Base-by-base conservation (phyloP, 2,113 vertebrate species). In the Callipepla californica region DNA sequence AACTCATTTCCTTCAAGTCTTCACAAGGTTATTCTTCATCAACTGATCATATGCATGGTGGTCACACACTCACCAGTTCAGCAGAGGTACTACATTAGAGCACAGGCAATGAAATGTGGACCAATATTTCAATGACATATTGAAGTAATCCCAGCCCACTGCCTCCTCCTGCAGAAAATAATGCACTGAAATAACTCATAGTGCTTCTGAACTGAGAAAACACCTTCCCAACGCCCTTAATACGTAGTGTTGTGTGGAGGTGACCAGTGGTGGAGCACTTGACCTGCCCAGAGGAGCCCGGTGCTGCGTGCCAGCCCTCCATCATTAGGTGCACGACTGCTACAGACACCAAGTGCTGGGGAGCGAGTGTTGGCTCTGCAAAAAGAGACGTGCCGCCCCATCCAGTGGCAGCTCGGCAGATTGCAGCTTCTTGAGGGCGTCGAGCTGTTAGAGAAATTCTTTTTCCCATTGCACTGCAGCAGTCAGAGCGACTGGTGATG, bases 321-420 rank as follows among this genome's bases (percentile, higher is more conserved):
- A 36, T 9, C 2, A 0, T 6, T 1, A 42, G 5, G 16, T 20
- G 21, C 1, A 0, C 4, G 11, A 11, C 0, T 0, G 7, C 15
- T 20, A 22, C 22, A 11, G 9, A 30, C 53, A 0, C 19, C 7
- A 28, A 11, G 30, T 17, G 30, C 55, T 20, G 18, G 32, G 55
- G 18, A n/a, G 38, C 40, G 18, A 4, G 36, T 2, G 2, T 34
- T 9, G 17, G 47, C 59, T 13, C 50, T 5, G 1, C 72, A 93
- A 87, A 92, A 84, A 44, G 92, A 80, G 94, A 92, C 67, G 6
- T 96, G 77, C 95, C 92, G 95, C 96, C 79, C 98, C 98, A 97
- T 80, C 97, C 65, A 90, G 97, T 95, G 98, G 95, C 89, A 32
- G 23, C 53, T 85, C 45, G 1, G 50, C 48, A 87, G 92, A 97